Conservation (phyloP, 1,140 invertebrate genomes). For the Drosophila asahinai region DNA sequence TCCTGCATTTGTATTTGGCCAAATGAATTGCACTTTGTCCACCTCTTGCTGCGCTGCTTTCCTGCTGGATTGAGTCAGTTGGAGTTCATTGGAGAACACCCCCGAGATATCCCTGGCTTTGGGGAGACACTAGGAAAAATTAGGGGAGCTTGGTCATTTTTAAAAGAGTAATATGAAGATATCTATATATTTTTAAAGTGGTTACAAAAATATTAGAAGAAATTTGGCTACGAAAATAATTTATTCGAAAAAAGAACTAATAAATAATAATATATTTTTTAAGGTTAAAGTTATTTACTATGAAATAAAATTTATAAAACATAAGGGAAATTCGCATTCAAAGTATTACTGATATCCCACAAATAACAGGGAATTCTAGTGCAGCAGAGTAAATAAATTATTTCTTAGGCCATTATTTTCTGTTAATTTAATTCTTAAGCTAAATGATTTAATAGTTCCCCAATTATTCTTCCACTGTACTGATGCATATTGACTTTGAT, state of each 20-base stretch:
- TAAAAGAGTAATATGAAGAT: not conserved
- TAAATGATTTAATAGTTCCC: too few relatives aligned
- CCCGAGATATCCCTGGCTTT: not conserved
- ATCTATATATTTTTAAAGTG: not conserved
- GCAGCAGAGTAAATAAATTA: too few relatives aligned
- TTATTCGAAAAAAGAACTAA: too few relatives aligned
- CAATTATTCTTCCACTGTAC: constrained; percentile 1
- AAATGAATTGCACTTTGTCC: constrained; percentile 62
- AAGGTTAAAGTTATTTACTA: too few relatives aligned
- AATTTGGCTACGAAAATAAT: not conserved
- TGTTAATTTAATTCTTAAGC: too few relatives aligned
- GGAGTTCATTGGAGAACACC: constrained; percentile 30
- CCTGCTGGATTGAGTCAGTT: constrained; percentile 30
- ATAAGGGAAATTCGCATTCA: too few relatives aligned
- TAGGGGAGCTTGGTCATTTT: not conserved
- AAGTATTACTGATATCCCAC: too few relatives aligned
- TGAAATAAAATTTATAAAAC: too few relatives aligned
- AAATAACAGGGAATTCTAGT: too few relatives aligned
- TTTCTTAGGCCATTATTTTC: too few relatives aligned
- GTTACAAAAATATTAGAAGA: not conserved
- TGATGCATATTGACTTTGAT: constrained; percentile 58
- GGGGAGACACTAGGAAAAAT: not conserved
- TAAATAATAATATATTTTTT: too few relatives aligned
- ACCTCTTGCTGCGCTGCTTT: constrained; percentile 28
- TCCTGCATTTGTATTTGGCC: constrained; percentile 47